phyloP scores from a whole-genome alignment of 2,888 invertebrate species.

The Muscina levida region DNA sequence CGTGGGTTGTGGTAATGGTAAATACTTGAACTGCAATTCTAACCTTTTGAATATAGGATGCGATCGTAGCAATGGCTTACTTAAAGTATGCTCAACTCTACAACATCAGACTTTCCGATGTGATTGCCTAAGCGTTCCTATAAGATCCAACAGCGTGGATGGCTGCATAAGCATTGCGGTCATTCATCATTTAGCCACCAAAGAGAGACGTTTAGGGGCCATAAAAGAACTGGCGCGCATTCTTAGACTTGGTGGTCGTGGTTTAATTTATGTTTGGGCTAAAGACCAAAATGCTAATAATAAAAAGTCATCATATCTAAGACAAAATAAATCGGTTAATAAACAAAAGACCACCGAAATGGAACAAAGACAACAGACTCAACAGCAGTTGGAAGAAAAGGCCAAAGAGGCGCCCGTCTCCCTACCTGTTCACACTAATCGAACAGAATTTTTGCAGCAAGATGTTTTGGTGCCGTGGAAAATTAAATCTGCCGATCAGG shows the following conservation, averaged over 20 bases:
- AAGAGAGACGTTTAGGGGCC: conserved; percentile 88
- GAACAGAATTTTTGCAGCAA: conserved; percentile 92
- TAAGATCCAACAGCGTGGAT: conserved; percentile 86
- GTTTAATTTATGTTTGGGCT: conserved; percentile 98
- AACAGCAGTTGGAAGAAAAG: conserved; percentile 65
- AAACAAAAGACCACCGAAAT: conserved; percentile 78
- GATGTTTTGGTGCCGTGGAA: conserved; percentile 99
- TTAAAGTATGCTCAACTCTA: conserved; percentile 83
- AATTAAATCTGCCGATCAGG: conserved; percentile 74
- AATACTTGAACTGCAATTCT: conserved; percentile 85
- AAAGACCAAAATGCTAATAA: conserved; percentile 87
- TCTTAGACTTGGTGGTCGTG: conserved; percentile 86
- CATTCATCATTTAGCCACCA: conserved; percentile 94
- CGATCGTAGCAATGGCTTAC: conserved; percentile 88
- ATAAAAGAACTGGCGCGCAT: conserved; percentile 88
- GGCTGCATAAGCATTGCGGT: conserved; percentile 96
- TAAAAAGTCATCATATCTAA: conserved; percentile 86
- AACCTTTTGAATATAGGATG: conserved; percentile 85
- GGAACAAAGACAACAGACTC: conserved; percentile 73
- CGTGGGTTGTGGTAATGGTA: conserved; percentile 99
- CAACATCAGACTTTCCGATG: conserved; percentile 86
- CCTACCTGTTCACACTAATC: conserved; percentile 91
- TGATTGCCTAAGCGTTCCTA: conserved; percentile 88
- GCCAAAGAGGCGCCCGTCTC: conserved; percentile 66
- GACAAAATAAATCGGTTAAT: conserved; percentile 82